Conservation (phyloP, 2,888 invertebrate genomes). For the Aspidapion aeneum region DNA sequence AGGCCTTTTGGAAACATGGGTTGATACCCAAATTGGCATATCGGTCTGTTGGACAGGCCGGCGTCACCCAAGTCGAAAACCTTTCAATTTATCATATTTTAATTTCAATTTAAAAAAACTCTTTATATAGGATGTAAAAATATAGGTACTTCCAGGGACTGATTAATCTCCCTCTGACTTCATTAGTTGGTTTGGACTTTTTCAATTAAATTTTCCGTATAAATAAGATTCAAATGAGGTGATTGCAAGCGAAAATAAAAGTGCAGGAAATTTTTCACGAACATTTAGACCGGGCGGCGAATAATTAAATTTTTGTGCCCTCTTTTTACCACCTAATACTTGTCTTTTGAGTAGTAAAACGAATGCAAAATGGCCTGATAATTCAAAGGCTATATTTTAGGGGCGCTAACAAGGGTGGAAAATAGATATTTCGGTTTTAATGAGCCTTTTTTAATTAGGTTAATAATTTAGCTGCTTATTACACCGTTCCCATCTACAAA, state of each 20-base stretch:
- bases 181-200: neutral
- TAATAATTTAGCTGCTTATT: neutral
- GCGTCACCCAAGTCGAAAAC: too few relatives aligned
- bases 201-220: neutral
- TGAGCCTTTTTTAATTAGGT: neutral
- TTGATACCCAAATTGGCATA: too few relatives aligned
- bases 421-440: neutral
- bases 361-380: neutral
- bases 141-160: too few relatives aligned
- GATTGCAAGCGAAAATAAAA: neutral
- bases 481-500: too few relatives aligned
- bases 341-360: neutral
- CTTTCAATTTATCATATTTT: too few relatives aligned
- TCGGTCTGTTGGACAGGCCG: too few relatives aligned
- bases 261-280: neutral
- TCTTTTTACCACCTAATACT: neutral
- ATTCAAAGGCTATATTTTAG: neutral
- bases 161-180: too few relatives aligned
- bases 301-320: slow-evolving; percentile 2
- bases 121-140: too few relatives aligned
- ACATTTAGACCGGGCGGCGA: neutral
- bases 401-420: slow-evolving; percentile 2
- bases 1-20: too few relatives aligned
- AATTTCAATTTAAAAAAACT: too few relatives aligned
- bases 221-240: neutral